Conservation (phyloP, 2,797 vertebrate species). For the Harpagifer antarcticus region DNA sequence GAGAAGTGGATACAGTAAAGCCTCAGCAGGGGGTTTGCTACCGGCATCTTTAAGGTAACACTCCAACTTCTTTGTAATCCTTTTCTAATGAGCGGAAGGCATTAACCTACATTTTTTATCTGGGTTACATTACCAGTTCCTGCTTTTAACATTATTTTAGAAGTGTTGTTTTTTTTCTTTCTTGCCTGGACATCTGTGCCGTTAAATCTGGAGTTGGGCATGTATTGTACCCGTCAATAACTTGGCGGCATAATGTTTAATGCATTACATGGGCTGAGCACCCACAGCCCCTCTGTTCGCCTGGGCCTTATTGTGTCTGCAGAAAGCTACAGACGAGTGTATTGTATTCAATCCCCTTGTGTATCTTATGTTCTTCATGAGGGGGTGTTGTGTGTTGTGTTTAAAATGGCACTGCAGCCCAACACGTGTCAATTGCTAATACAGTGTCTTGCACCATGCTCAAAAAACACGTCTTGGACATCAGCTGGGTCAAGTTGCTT, state of each 20-base stretch:
- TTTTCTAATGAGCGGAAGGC: slow-evolving; percentile 13
- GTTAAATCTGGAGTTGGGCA: slow-evolving; percentile 59
- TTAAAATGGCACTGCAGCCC: slow-evolving; percentile 65
- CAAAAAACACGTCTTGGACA: slow-evolving; percentile 72
- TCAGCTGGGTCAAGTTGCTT: slow-evolving; percentile 80
- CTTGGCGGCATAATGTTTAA: slow-evolving; percentile 74
- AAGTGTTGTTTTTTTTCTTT: slow-evolving; percentile 7
- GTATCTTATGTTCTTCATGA: slow-evolving; percentile 57
- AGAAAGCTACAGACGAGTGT: slow-evolving; percentile 71
- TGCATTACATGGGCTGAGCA: slow-evolving; percentile 61
- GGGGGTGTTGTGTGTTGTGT: slow-evolving; percentile 66
- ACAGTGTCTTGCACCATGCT: slow-evolving; percentile 21
- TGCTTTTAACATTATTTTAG: slow-evolving; percentile 16
- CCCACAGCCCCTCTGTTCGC: slow-evolving; percentile 52
- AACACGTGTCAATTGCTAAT: slow-evolving; percentile 68
- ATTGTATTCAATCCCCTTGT: slow-evolving; percentile 64
- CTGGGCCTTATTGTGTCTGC: slow-evolving; percentile 75
- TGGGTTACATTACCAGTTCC: slow-evolving; percentile 20
- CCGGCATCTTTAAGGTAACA: slow-evolving; percentile 75
- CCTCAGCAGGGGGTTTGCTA: slow-evolving; percentile 74
- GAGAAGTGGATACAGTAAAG: slow-evolving; percentile 79
- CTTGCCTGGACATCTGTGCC: slow-evolving; percentile 51
- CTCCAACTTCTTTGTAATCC: slow-evolving; percentile 78
- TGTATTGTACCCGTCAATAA: slow-evolving; percentile 67
- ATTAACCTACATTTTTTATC: slow-evolving; percentile 24